Percentiles rank a stretch among this genome's conserved stretches.
Evolutionary conservation across 1,140 invertebrate genomes (phyloP).

Genomic region (Zaprionus tsacasi): DNA sequence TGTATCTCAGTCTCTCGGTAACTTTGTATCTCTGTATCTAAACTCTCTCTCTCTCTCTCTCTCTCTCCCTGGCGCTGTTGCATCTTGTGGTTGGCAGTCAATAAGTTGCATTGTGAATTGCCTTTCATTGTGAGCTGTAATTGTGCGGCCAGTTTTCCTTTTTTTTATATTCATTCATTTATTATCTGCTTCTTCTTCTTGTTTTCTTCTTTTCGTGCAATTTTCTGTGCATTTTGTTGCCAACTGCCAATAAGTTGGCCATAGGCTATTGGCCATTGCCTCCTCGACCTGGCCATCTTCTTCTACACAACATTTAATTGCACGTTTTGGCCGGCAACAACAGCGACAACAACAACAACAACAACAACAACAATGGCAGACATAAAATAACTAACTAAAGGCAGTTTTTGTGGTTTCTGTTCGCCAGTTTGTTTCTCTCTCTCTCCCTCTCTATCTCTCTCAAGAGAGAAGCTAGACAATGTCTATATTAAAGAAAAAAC

Average conservation of each 20-base stretch:
- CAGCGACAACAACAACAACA: conserved; percentile 17
- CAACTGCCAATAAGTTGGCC: conserved; percentile 72
- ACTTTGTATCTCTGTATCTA: conserved; percentile 26
- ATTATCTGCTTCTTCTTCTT: conserved; percentile 27
- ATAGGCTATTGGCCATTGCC: conserved; percentile 55
- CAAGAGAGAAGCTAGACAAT: conserved; percentile 50
- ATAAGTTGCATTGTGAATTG: conserved; percentile 66
- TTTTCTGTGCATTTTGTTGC: conserved; percentile 41
- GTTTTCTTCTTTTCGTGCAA: conserved; percentile 51
- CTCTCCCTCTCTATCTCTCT: conserved; percentile 24
- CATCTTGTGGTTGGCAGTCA: conserved; percentile 64
- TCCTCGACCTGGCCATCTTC: conserved; percentile 56
- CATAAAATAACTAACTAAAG: conserved; percentile 69
- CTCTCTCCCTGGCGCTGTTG: neutral
- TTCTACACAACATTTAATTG: conserved; percentile 67
- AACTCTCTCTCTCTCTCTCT: neutral
- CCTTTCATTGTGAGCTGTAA: conserved; percentile 53
- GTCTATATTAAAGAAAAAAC: conserved; percentile 67
- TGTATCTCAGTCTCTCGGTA: neutral
- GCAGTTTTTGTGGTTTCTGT: conserved; percentile 48
- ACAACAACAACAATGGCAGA: conserved; percentile 70
- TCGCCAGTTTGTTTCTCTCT: conserved; percentile 19
- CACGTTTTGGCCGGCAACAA: conserved; percentile 70
- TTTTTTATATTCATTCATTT: conserved; percentile 13
- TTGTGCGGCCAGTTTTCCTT: conserved; percentile 38